A percentile compares a stretch with the other conserved stretches of the same genome.
phyloP scores from a whole-genome alignment of 1,140 invertebrate genomes.

The Drosophila kurseongensis region DNA sequence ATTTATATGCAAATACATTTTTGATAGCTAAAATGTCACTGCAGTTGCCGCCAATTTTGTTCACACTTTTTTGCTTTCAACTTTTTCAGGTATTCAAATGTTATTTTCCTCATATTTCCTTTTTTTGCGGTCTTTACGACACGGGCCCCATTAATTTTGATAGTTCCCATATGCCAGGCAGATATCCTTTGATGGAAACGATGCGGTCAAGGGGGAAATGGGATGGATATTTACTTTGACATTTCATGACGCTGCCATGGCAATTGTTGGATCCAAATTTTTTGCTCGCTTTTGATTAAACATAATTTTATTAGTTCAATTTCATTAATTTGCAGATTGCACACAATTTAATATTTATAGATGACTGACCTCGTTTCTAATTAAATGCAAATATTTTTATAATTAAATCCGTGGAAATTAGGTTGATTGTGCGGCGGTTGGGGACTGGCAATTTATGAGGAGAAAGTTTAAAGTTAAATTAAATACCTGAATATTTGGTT shows the following conservation, averaged over 20 bases:
- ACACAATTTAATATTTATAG: conserved; percentile 78
- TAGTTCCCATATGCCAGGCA: conserved; percentile 68
- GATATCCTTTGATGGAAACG: conserved; percentile 69
- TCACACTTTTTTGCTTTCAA: conserved; percentile 11
- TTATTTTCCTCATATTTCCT: conserved; percentile 46
- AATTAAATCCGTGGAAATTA: conserved; percentile 61
- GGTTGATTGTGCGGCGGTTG: conserved; percentile 3
- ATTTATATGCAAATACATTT: conserved; percentile 82
- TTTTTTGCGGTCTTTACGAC: conserved; percentile 55
- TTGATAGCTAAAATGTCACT: conserved; percentile 81
- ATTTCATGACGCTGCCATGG: conserved; percentile 58
- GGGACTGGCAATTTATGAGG: not conserved
- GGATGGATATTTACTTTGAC: conserved; percentile 48
- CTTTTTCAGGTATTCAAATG: conserved; percentile 70
- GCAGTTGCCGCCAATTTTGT: conserved; percentile 48
- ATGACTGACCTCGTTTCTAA: conserved; percentile 76
- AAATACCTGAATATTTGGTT: not conserved
- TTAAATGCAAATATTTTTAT: conserved; percentile 76
- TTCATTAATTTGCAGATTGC: conserved; percentile 75
- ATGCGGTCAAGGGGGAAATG: conserved; percentile 19
- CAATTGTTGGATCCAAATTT: conserved; percentile 22
- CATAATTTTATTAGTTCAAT: conserved; percentile 81
- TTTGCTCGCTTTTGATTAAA: conserved; percentile 59
- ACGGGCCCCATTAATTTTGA: conserved; percentile 75
- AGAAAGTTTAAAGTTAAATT: not conserved